phyloP scores from a whole-genome alignment of 2,113 vertebrate genomes.

The Etia nguti region DNA sequence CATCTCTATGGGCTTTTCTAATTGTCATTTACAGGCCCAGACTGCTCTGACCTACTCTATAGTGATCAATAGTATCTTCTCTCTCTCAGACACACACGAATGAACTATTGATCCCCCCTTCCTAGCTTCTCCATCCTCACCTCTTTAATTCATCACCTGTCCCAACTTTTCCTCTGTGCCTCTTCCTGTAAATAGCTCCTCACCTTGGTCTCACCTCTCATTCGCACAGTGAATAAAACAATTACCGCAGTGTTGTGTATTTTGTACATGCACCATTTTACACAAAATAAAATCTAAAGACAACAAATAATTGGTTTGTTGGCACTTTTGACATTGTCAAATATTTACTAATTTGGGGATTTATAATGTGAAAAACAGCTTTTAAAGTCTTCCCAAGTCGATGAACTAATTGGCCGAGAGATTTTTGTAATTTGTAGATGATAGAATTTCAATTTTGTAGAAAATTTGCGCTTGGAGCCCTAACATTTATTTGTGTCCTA shows the following conservation, averaged over 20 bases:
- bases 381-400: neutral
- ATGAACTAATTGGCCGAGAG: neutral
- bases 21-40: neutral
- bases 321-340: neutral
- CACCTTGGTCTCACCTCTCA: neutral
- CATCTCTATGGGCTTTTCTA: neutral
- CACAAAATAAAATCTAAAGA: neutral
- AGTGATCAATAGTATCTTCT: constrained; percentile 16
- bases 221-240: neutral
- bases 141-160: neutral
- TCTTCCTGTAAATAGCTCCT: neutral
- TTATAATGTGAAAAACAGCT: neutral
- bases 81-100: neutral
- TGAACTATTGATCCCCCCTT: neutral
- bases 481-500: neutral
- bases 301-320: neutral
- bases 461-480: neutral
- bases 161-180: neutral
- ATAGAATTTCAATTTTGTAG: neutral
- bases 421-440: neutral
- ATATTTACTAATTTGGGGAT: neutral
- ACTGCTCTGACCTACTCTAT: neutral
- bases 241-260: neutral
- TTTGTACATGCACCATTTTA: neutral
- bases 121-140: neutral